These are phyloP conservation scores for Vanessa cardui DNA, from an alignment of 2,888 invertebrate genomes.

Conservation along the genomic window DNA sequence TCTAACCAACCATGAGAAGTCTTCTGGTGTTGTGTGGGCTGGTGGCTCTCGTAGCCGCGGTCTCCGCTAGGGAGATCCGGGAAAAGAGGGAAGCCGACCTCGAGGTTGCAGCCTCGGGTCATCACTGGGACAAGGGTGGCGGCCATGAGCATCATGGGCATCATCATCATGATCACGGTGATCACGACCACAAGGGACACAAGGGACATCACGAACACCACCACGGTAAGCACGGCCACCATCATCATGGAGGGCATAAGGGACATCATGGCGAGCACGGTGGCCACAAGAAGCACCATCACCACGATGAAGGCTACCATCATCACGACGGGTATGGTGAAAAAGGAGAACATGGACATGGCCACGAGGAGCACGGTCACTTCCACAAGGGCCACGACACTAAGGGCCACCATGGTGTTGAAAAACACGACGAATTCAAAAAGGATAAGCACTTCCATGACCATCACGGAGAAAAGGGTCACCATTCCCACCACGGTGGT, in stretches of 20 bases:
- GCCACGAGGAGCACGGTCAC: constrained; percentile 83
- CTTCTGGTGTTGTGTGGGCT: constrained; percentile 68
- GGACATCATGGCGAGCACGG: constrained; percentile 84
- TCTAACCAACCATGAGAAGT: constrained; percentile 65
- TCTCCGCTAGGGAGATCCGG: constrained; percentile 76
- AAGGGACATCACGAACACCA: constrained; percentile 85
- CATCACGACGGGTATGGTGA: constrained; percentile 84
- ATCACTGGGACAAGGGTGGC: constrained; percentile 78
- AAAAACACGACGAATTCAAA: constrained; percentile 91
- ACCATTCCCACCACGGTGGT: constrained; percentile 89
- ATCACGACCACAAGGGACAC: constrained; percentile 86
- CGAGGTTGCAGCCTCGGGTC: constrained; percentile 75
- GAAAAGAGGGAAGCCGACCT: constrained; percentile 77
- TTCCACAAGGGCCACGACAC: constrained; percentile 93
- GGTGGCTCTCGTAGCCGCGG: constrained; percentile 74
- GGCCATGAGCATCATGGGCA: constrained; percentile 85
- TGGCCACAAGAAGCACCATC: constrained; percentile 85
- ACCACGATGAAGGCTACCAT: constrained; percentile 86
- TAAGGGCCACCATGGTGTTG: constrained; percentile 91
- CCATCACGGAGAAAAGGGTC: constrained; percentile 90
- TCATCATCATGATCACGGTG: constrained; percentile 85
- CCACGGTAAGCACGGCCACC: constrained; percentile 87
- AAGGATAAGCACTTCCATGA: constrained; percentile 94
- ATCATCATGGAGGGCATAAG: constrained; percentile 85
- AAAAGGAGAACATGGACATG: constrained; percentile 84